Percentiles rank a stretch among this genome's conserved stretches.
Conservation (phyloP, 2,797 vertebrate species). For the Taenioides sp. region DNA sequence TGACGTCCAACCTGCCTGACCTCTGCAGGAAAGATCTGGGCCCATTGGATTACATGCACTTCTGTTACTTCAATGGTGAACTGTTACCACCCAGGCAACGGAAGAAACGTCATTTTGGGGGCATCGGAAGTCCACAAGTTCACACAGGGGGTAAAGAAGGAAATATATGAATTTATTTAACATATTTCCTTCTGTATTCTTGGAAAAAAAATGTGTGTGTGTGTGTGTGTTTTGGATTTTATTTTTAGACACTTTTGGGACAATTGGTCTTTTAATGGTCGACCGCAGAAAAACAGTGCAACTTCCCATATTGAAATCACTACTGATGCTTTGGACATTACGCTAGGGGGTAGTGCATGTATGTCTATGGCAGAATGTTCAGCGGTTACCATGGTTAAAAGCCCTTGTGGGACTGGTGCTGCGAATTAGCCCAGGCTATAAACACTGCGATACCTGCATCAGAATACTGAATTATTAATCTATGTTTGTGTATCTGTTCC, state of each 20-base stretch:
- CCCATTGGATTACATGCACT: background rate
- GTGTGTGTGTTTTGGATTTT: constrained; percentile 20
- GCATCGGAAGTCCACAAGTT: constrained; percentile 36
- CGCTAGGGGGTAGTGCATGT: no score
- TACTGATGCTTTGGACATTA: constrained; percentile 33
- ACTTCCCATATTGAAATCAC: constrained; percentile 85
- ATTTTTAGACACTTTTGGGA: constrained; percentile 67
- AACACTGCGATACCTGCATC: no score
- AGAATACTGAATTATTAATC: no score
- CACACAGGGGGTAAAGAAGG: constrained; percentile 43
- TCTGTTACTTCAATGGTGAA: constrained; percentile 23
- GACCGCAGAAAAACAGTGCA: constrained; percentile 85
- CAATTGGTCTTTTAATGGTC: constrained; percentile 84
- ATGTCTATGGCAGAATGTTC: no score
- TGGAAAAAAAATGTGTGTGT: no score
- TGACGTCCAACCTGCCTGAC: constrained; percentile 11
- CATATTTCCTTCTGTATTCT: constrained; percentile 80
- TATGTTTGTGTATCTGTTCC: no score
- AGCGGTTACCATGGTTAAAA: no score
- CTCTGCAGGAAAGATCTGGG: background rate
- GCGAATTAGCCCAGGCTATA: no score
- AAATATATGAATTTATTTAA: constrained; percentile 28
- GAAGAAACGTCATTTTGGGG: constrained; percentile 21
- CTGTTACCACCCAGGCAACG: constrained; percentile 24
- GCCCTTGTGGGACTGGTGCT: no score